A percentile compares a stretch with the other conserved stretches of the same genome.
Conservation (phyloP, 2,113 vertebrate genomes). For the Grus americana region DNA sequence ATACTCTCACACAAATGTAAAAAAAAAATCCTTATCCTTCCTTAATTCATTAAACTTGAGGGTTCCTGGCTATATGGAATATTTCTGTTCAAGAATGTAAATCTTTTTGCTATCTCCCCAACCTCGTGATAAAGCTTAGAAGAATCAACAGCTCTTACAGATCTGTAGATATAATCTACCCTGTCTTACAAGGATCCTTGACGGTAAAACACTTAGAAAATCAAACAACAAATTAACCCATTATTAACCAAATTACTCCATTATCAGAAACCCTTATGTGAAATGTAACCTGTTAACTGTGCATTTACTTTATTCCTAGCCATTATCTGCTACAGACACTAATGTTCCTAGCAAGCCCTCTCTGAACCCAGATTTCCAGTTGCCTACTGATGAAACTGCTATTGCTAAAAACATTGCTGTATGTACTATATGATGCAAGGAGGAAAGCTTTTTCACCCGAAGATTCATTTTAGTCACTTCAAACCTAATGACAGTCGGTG, state of each 20-base stretch:
- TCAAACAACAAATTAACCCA: neutral
- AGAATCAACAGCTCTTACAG: neutral
- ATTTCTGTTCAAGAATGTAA: neutral
- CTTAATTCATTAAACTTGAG: constrained; percentile 1
- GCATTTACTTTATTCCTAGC: neutral
- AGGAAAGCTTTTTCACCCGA: neutral
- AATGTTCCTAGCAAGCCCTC: neutral
- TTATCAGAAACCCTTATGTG: neutral
- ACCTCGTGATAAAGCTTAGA: neutral
- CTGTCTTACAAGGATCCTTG: neutral
- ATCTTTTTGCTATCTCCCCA: neutral
- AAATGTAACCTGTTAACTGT: neutral
- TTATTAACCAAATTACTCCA: neutral
- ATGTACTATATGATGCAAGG: neutral
- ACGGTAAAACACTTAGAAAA: neutral
- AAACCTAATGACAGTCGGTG: neutral
- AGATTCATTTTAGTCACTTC: neutral
- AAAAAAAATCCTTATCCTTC: neutral
- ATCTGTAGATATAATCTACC: neutral
- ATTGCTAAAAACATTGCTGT: neutral
- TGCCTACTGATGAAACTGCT: neutral
- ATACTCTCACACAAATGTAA: neutral
- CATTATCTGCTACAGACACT: neutral
- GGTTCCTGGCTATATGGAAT: neutral
- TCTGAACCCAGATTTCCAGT: neutral